Base-by-base conservation (phyloP, 2,113 vertebrate genomes). In the Charina bottae region DNA sequence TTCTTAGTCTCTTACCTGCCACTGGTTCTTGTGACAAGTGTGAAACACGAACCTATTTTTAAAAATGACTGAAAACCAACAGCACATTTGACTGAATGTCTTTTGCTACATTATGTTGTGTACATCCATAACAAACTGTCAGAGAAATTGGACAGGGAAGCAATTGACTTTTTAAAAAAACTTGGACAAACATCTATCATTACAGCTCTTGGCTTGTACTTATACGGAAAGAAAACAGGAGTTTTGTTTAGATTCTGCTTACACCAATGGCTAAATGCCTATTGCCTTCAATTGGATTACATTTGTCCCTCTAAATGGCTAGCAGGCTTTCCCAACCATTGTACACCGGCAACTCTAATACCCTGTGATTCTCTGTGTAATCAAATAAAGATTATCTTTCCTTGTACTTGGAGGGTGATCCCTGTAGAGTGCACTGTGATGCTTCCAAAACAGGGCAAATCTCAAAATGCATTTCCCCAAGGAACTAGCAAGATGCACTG, bases 361-460 rank as follows among this genome's bases (percentile, higher is more conserved):
- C 56, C 7, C 33, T 90, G 91, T 91, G 90, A 94, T 93, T 92
- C 92, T 95, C 55, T 93, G 88, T 94, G 28, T 94, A 24, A 86
- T 88, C 11, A 3, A 58, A 92, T 60, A 58, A 59, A 64, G 37
- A 92, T 92, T 68, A 92, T 95, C 94, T 90, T 92, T 59, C 58
- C 90, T 93, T 96, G 96, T 85, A 64, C 78, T 94, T 93, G 93
- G 55, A 93, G 96, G 93, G 85, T 53, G 94, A 93, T 53, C 92
- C 95, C 95, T 96, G 96, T 91, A 94, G 95, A 94, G 95, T 55
- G 94, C 94, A 92, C 93, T 60, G 83, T 94, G 91, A 93, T 93
- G 92, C 94, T 96, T 93, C 90, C 94, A 55, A 33, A 53, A 26
- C 46, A 42, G 1, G 64, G 54, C 87, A 90, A 13, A 59, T 85